Percentiles rank a stretch among this genome's conserved stretches.
phyloP scores from a whole-genome alignment of 2,888 invertebrate genomes.

The Stenolophus ochropezus region DNA sequence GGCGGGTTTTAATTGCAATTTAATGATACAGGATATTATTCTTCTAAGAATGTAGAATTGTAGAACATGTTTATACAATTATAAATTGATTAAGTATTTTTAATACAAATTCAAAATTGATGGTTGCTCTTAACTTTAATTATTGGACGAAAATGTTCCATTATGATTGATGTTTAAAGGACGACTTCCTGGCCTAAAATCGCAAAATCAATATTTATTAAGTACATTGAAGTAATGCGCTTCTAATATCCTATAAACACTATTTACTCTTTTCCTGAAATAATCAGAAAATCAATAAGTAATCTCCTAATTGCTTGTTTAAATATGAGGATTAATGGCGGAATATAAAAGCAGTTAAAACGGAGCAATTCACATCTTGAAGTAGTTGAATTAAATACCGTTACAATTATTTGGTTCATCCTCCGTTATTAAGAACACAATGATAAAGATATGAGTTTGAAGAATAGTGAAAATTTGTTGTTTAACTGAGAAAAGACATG shows the following conservation, averaged over 20 bases:
- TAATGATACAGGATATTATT: background rate
- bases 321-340: constrained; percentile 6
- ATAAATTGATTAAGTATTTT: background rate
- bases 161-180: too few species aligned
- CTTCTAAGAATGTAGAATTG: background rate
- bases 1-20: background rate
- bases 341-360: background rate
- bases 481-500: constrained; percentile 8
- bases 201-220: background rate
- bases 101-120: background rate
- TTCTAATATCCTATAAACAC: background rate
- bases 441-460: constrained; percentile 25
- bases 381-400: constrained; percentile 12
- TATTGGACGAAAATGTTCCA: too few species aligned
- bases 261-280: background rate
- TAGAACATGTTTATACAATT: background rate
- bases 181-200: background rate
- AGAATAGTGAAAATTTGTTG: constrained; percentile 39
- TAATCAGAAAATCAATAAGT: constrained; percentile 28
- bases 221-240: background rate
- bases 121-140: too few species aligned
- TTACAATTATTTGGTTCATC: constrained; percentile 15
- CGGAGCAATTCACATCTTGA: background rate
- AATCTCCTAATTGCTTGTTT: constrained; percentile 1
- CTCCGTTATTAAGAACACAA: constrained; percentile 10